phyloP scores from a whole-genome alignment of 2,113 vertebrate genomes.

The Gopherus evgoodei region DNA sequence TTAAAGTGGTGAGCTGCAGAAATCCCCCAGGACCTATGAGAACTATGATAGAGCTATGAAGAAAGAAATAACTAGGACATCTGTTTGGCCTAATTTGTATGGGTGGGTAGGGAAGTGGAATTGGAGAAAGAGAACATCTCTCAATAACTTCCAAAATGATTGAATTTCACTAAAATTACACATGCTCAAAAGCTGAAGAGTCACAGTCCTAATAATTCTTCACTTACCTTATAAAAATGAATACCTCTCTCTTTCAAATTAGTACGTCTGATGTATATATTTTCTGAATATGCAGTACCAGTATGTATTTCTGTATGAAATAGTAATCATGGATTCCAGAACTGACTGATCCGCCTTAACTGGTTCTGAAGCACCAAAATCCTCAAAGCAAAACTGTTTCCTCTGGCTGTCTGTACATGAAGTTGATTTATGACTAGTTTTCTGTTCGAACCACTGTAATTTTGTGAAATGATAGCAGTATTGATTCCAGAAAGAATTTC shows the following conservation, averaged over 20 bases:
- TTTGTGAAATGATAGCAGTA: conserved; percentile 89
- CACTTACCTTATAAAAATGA: not conserved
- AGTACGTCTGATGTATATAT: not conserved
- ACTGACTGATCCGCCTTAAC: not conserved
- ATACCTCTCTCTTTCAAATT: not conserved
- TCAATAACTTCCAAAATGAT: not conserved
- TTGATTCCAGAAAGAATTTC: conserved; percentile 87
- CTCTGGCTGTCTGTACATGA: conserved; percentile 49
- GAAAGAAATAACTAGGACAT: fast-evolving
- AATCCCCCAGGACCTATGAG: fast-evolving
- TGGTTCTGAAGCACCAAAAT: not conserved
- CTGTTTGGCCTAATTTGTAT: not conserved
- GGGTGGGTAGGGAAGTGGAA: too few species aligned
- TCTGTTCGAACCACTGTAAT: conserved; percentile 84
- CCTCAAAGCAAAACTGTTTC: conserved; percentile 50
- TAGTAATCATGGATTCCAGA: not conserved
- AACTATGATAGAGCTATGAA: not conserved
- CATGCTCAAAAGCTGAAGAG: not conserved
- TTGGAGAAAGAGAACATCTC: not conserved
- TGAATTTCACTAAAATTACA: not conserved
- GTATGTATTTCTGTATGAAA: not conserved
- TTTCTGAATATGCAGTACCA: conserved; percentile 2
- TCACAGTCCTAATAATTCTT: not conserved
- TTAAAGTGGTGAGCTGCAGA: not conserved
- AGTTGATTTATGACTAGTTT: conserved; percentile 84